Conservation (phyloP, 2,888 invertebrate genomes). For the Biston stratarius region DNA sequence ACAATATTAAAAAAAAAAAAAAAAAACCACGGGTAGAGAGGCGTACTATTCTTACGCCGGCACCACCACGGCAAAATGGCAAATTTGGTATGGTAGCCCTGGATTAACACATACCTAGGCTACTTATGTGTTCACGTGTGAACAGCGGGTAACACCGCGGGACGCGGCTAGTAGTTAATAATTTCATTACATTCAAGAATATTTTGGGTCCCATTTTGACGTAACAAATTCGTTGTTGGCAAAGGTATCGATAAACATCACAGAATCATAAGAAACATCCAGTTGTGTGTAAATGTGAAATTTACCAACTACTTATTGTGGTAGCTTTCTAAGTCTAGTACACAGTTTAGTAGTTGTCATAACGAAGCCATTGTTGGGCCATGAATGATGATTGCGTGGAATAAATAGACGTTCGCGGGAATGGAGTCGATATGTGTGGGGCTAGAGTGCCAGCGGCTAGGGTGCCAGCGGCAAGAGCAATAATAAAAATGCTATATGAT, state of each 20-base stretch:
- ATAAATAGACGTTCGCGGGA: constrained; percentile 9
- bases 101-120: too few species aligned
- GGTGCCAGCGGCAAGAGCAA: neutral
- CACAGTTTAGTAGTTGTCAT: constrained; percentile 44
- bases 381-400: constrained; percentile 47
- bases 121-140: too few species aligned
- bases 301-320: constrained; percentile 39
- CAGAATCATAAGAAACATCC: constrained; percentile 18
- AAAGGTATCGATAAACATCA: neutral
- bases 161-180: neutral
- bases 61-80: too few species aligned
- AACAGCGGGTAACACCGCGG: too few species aligned
- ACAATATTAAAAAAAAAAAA: too few species aligned
- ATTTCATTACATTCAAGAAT: neutral
- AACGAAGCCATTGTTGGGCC: constrained; percentile 48
- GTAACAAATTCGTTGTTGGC: too few species aligned
- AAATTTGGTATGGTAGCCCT: too few species aligned
- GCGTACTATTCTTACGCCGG: too few species aligned
- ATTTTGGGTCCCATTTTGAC: too few species aligned
- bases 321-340: constrained; percentile 43
- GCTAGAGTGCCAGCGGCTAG: neutral
- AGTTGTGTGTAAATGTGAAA: constrained; percentile 44
- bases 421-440: constrained; percentile 7
- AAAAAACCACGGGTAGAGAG: too few species aligned
- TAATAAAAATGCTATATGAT: too few species aligned